phyloP scores from a whole-genome alignment of 2,888 invertebrate species.

The Endotricha flammealis region DNA sequence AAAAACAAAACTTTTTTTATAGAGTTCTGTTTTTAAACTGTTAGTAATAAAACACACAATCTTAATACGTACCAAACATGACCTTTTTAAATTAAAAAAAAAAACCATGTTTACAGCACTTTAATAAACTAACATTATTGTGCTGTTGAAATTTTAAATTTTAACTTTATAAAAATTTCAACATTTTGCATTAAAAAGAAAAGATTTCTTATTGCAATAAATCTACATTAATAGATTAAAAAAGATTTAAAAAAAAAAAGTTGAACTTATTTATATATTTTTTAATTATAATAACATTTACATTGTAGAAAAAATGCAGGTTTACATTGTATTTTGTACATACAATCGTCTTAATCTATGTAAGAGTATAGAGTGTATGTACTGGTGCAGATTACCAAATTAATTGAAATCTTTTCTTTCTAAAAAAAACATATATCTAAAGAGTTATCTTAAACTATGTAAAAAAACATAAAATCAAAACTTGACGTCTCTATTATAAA shows the following conservation, averaged over 20 bases:
- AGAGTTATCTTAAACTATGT: slow-evolving; percentile 51
- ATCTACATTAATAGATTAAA: too few relatives aligned
- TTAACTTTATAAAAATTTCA: slow-evolving; percentile 6
- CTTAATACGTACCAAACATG: slow-evolving; percentile 35
- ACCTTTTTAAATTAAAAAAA: slow-evolving; percentile 26
- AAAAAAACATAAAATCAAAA: slow-evolving; percentile 40
- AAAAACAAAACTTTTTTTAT: slow-evolving; percentile 21
- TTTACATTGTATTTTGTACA: too few relatives aligned
- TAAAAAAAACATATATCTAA: slow-evolving; percentile 29
- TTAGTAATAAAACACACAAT: slow-evolving; percentile 60
- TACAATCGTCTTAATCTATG: too few relatives aligned
- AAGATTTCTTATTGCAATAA: too few relatives aligned
- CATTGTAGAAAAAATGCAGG: too few relatives aligned
- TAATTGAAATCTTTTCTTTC: slow-evolving; percentile 5
- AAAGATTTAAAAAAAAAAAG: background rate
- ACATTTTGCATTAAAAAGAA: slow-evolving; percentile 1
- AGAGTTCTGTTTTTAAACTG: slow-evolving; percentile 34
- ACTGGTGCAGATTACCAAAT: too few relatives aligned
- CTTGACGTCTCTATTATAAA: slow-evolving; percentile 41
- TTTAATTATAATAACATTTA: too few relatives aligned
- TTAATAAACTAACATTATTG: slow-evolving; percentile 21
- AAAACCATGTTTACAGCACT: slow-evolving; percentile 16
- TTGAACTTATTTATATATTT: background rate
- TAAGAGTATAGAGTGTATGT: too few relatives aligned
- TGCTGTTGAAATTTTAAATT: slow-evolving; percentile 19